Base-by-base conservation (phyloP, 2,888 invertebrate genomes). In the Clusia tigrina region DNA sequence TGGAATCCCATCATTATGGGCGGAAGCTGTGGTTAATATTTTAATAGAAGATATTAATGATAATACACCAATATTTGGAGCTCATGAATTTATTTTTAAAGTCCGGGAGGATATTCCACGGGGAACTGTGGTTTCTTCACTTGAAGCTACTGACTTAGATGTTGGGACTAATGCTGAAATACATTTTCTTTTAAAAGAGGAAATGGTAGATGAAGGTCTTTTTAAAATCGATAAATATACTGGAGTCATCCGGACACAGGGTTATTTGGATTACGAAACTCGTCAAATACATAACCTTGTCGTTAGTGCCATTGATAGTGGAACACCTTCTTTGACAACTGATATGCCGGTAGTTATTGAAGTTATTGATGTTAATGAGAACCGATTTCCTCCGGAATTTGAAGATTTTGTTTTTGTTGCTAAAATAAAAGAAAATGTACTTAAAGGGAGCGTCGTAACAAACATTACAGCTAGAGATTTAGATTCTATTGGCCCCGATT, bases 311-410 rank as follows among this genome's bases (percentile, higher is more conserved):
- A 89, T 89, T 54, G 97, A 98, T 85, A 88, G 90, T 32, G 98
- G 96, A 0, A 89, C 89, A 61, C 95, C 95, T 1, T 87, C 93
- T 2, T 85, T 95, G 67, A 89, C 90, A 65, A 89, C 94, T 1
- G 91, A 92, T 76, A 91, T 94, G 63, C 88, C 90, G 64, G 88
- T 98, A 37, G 88, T 91, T 58, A 89, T 98, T 59, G 94, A 96
- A 84, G 88, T 95, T 66, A 91, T 93, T 71, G 97, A 98, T 85
- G 96, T 97, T 18, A 95, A 98, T 85, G 97, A 97, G 85, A 97
- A 97, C 84, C 86, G 90, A 61, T 89, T 90, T 83, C 87, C 94
- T 59, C 96, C 97, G 1, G 86, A 86, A 69, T 97, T 97, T 83
- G 87, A 88, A 58, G 93, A 93, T 81, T 92, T 91, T 77, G 93